Evolutionary conservation across 2,797 vertebrate genomes (phyloP).

Genomic region (Percopsis omiscomaycus): DNA sequence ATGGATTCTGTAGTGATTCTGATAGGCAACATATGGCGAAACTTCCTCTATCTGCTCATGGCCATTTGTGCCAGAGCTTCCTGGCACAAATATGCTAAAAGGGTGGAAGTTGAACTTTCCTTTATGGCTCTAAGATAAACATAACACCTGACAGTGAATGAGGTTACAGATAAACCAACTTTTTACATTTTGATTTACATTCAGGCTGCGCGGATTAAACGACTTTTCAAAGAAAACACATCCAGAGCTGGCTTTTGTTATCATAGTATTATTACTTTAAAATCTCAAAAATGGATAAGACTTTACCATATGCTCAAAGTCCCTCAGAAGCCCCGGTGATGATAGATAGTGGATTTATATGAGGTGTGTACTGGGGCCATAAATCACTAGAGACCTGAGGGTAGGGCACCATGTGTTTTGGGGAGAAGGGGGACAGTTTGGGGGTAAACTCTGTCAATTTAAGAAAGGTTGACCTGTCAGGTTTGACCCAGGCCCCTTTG

Average conservation of each 20-base stretch:
- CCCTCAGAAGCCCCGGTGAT: slow-evolving; percentile 41
- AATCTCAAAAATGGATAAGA: slow-evolving; percentile 45
- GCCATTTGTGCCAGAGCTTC: slow-evolving; percentile 66
- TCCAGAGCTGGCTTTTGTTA: slow-evolving; percentile 6
- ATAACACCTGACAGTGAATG: slow-evolving; percentile 72
- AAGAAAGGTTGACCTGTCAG: slow-evolving; percentile 61
- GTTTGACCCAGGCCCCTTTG: slow-evolving; percentile 72
- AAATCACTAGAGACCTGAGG: slow-evolving; percentile 46
- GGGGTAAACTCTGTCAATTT: slow-evolving; percentile 64
- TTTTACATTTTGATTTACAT: slow-evolving; percentile 39
- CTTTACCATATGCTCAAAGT: slow-evolving; percentile 40
- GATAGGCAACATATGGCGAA: slow-evolving; percentile 60
- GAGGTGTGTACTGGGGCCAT: slow-evolving; percentile 43
- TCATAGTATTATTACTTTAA: slow-evolving; percentile 46
- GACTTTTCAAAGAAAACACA: slow-evolving; percentile 17
- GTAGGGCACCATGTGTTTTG: slow-evolving; percentile 63
- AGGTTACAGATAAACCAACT: slow-evolving; percentile 57
- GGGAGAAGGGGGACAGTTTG: slow-evolving; percentile 57
- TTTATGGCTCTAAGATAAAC: slow-evolving; percentile 72
- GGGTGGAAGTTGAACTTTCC: slow-evolving; percentile 61
- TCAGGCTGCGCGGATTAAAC: slow-evolving; percentile 39
- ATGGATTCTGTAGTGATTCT: slow-evolving; percentile 47
- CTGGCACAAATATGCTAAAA: slow-evolving; percentile 71
- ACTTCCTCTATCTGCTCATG: slow-evolving; percentile 54
- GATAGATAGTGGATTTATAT: slow-evolving; percentile 70